phyloP scores from a whole-genome alignment of 2,113 vertebrate genomes.

The Lota lota region DNA sequence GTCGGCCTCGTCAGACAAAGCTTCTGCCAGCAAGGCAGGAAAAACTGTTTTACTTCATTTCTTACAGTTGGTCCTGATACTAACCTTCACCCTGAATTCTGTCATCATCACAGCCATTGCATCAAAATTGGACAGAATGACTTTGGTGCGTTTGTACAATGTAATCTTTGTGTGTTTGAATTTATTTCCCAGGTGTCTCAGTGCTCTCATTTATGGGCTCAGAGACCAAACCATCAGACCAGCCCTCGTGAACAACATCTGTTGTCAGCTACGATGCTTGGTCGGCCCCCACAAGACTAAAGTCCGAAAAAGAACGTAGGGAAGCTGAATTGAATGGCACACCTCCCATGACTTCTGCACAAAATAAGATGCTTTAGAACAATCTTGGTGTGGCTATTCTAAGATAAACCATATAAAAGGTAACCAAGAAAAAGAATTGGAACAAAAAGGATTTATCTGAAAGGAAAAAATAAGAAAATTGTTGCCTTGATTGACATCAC shows the following conservation, averaged over 20 bases:
- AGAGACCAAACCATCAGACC: conserved; percentile 37
- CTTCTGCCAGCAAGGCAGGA: conserved; percentile 43
- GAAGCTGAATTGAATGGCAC: no score
- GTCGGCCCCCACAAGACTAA: no score
- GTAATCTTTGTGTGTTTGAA: conserved; percentile 21
- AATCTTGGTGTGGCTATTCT: no score
- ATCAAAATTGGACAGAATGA: background rate
- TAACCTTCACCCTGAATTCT: conserved; percentile 29
- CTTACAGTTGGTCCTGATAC: conserved; percentile 48
- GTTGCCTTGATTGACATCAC: no score
- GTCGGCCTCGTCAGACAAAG: conserved; percentile 45
- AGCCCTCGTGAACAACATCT: conserved; percentile 3
- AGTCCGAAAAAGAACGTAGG: no score
- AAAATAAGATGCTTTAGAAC: no score
- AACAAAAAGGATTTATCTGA: no score
- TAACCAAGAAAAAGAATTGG: rapidly evolving
- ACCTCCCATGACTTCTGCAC: no score
- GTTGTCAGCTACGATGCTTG: background rate
- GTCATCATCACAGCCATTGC: conserved; percentile 24
- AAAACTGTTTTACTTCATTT: conserved; percentile 51
- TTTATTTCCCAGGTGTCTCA: conserved; percentile 41
- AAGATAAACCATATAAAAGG: no score
- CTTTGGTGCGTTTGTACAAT: background rate
- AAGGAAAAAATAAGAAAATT: no score
- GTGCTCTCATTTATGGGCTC: conserved; percentile 45